Evolutionary conservation across 2,888 invertebrate genomes (phyloP).

Genomic region (Drosophila peninsularis): DNA sequence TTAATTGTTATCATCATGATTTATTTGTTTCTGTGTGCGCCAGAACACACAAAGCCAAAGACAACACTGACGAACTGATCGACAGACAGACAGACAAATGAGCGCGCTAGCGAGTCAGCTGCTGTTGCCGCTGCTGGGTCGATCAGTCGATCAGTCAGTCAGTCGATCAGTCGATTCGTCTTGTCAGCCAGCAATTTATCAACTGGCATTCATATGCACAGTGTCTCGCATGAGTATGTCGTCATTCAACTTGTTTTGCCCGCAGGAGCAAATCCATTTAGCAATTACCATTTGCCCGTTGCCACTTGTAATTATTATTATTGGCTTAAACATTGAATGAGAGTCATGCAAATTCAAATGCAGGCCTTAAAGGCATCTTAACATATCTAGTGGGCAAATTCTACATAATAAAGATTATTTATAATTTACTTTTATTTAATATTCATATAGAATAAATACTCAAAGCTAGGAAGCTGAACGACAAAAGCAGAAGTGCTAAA

Average conservation of each 20-base stretch:
- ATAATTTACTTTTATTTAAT: neutral
- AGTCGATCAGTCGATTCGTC: constrained; percentile 7
- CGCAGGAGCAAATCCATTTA: constrained; percentile 73
- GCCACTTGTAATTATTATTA: constrained; percentile 68
- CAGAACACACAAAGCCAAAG: constrained; percentile 42
- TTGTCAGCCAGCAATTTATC: constrained; percentile 52
- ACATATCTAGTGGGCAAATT: constrained; percentile 11
- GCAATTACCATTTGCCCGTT: constrained; percentile 62
- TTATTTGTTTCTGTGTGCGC: constrained; percentile 55
- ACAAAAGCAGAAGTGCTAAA: too few species aligned
- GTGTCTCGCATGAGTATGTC: constrained; percentile 49
- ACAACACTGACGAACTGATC: constrained; percentile 56
- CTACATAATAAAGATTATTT: neutral
- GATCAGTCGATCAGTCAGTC: constrained; percentile 20
- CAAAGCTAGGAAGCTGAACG: too few species aligned
- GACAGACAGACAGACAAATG: constrained; percentile 71
- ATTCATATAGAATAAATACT: neutral
- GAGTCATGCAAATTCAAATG: constrained; percentile 19
- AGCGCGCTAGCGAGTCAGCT: constrained; percentile 37
- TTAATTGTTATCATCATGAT: constrained; percentile 81
- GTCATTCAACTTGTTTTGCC: constrained; percentile 71
- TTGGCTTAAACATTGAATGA: constrained; percentile 42
- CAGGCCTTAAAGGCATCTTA: constrained; percentile 47
- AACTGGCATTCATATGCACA: constrained; percentile 23
- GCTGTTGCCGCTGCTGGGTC: constrained; percentile 18